A percentile compares a stretch with the other conserved stretches of the same genome.
phyloP scores from a whole-genome alignment of 2,888 invertebrate genomes.

The Ptilodon capucinus region DNA sequence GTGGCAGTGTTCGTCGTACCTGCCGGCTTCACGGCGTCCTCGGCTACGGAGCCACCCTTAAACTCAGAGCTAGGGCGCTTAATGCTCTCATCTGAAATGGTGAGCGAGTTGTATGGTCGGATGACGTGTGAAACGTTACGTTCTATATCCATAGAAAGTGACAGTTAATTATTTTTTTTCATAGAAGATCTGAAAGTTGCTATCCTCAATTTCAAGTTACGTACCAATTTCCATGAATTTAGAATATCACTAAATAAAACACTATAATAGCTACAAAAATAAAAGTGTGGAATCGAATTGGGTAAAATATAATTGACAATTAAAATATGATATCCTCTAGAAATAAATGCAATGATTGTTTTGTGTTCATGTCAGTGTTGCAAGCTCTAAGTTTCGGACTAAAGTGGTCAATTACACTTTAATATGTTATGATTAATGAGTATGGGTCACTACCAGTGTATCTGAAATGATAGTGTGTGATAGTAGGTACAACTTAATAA shows the following conservation, averaged over 20 bases:
- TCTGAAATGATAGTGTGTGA: conserved; percentile 60
- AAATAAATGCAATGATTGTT: conserved; percentile 37
- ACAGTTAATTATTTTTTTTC: conserved; percentile 3
- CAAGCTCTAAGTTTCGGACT: conserved; percentile 69
- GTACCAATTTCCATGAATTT: conserved; percentile 22
- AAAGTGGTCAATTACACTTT: conserved; percentile 62
- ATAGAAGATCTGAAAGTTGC: not conserved
- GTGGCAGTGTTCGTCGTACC: conserved; percentile 74
- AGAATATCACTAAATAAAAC: conserved; percentile 36
- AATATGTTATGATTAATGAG: conserved; percentile 41
- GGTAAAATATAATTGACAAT: conserved; percentile 47
- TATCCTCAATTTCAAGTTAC: not conserved
- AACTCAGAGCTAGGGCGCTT: conserved; percentile 95
- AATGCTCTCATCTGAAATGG: conserved; percentile 87
- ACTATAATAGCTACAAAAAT: conserved; percentile 37
- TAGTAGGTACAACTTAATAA: conserved; percentile 53
- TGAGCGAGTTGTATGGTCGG: conserved; percentile 75
- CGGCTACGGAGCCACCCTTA: conserved; percentile 84
- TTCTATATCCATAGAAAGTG: conserved; percentile 60
- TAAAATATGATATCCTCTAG: conserved; percentile 6
- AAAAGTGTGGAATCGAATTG: conserved; percentile 40
- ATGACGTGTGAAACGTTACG: conserved; percentile 66
- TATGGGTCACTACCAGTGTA: conserved; percentile 41
- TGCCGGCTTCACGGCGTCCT: conserved; percentile 74
- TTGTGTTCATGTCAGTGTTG: conserved; percentile 69